Evolutionary conservation across 2,113 vertebrate species (phyloP).

Genomic region (Trinectes maculatus): DNA sequence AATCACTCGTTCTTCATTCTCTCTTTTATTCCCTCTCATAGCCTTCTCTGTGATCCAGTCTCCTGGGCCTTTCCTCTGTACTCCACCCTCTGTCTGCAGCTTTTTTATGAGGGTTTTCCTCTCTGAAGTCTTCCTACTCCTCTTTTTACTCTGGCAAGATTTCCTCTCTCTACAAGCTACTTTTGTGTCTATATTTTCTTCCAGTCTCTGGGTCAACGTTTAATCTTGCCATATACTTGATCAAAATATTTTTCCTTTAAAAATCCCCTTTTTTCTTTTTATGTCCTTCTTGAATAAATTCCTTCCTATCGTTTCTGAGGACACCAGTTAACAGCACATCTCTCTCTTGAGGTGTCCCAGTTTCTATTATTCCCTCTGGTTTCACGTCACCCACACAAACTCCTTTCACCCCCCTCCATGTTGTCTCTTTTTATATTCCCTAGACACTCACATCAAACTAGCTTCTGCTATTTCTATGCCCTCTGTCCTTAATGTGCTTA

Average conservation of each 20-base stretch:
- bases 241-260: background rate
- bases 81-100: slow-evolving; percentile 46
- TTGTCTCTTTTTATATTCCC: slow-evolving; percentile 1
- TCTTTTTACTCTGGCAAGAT: slow-evolving; percentile 40
- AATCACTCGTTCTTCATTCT: slow-evolving; percentile 55
- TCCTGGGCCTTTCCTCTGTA: slow-evolving; percentile 48
- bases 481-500: slow-evolving; percentile 1
- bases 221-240: slow-evolving; percentile 2
- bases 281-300: slow-evolving; percentile 2
- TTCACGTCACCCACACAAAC: slow-evolving; percentile 18
- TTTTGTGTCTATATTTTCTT: slow-evolving; percentile 13
- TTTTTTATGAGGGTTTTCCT: slow-evolving; percentile 49
- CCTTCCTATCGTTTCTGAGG: slow-evolving; percentile 5
- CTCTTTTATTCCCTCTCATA: slow-evolving; percentile 8
- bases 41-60: slow-evolving; percentile 6
- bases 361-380: slow-evolving; percentile 27
- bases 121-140: slow-evolving; percentile 53
- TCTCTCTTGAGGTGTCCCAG: slow-evolving; percentile 40
- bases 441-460: slow-evolving; percentile 73
- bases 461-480: slow-evolving; percentile 1
- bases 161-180: slow-evolving; percentile 29
- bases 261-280: slow-evolving; percentile 4
- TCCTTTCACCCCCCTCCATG: background rate
- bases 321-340: slow-evolving; percentile 5
- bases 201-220: background rate